Evolutionary conservation across 2,888 invertebrate genomes (phyloP).

Genomic region (Trachelus troglodyta): DNA sequence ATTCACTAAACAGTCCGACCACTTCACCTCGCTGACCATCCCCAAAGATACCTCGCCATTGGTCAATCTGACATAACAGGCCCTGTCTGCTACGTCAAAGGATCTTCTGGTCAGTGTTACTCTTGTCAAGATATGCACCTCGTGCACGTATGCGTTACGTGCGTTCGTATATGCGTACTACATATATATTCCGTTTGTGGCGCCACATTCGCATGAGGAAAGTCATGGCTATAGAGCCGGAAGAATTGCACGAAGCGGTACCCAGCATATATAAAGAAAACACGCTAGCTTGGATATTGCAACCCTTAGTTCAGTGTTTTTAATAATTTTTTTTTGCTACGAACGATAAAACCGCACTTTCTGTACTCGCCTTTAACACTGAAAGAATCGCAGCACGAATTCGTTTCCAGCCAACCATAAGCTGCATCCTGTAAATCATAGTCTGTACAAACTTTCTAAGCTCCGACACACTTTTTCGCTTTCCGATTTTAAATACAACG

Average conservation of each 20-base stretch:
- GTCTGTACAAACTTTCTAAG: not conserved
- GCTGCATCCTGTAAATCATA: not conserved
- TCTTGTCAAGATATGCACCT: not conserved
- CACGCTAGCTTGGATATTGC: not conserved
- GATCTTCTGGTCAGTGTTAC: not conserved
- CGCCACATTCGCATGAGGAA: not conserved
- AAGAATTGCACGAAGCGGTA: not conserved
- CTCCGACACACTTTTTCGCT: not conserved
- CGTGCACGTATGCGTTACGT: not conserved
- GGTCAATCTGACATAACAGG: not conserved
- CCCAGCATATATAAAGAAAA: not conserved
- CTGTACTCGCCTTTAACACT: not conserved
- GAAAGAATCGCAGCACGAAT: conserved; percentile 18
- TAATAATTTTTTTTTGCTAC: conserved; percentile 28
- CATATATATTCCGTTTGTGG: not conserved
- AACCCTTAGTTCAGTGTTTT: not conserved
- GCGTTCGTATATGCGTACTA: not conserved
- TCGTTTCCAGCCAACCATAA: conserved; percentile 10
- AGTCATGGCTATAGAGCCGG: not conserved
- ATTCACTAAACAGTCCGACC: not conserved
- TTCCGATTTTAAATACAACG: not conserved
- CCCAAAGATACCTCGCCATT: not conserved
- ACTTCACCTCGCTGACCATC: not conserved
- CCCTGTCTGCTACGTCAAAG: not conserved
- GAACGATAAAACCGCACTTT: conserved; percentile 35